Percentiles rank a stretch among this genome's conserved stretches.
Evolutionary conservation across 64 coral and sea anemone genomes (phyloP).

Genomic region (Anthopleura sola): DNA sequence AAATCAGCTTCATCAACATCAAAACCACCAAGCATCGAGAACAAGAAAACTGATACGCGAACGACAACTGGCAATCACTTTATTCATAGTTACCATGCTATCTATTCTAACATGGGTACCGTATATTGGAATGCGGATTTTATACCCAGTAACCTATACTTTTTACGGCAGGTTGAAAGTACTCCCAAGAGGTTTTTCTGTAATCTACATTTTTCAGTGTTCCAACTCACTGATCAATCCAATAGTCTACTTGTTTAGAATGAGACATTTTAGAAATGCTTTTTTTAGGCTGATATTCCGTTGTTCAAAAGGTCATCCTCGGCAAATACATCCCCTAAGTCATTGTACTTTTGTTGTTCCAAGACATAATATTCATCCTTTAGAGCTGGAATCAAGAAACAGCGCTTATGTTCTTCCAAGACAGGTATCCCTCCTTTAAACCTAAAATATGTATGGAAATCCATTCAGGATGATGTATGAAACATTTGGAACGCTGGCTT

Average conservation of each 20-base stretch:
- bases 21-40: not conserved
- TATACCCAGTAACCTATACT: not conserved
- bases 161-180: not conserved
- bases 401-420: too few relatives aligned
- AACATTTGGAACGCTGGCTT: too few relatives aligned
- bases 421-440: too few relatives aligned
- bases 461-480: too few relatives aligned
- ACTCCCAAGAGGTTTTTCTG: too few relatives aligned
- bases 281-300: not conserved
- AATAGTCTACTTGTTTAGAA: slow-evolving; percentile 9
- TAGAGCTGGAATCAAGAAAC: too few relatives aligned
- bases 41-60: not conserved
- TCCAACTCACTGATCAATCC: slow-evolving; percentile 12
- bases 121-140: not conserved
- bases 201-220: not conserved
- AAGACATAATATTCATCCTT: too few relatives aligned
- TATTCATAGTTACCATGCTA: slow-evolving; percentile 6
- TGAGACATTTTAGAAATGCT: slow-evolving; percentile 9
- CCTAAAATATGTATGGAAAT: too few relatives aligned
- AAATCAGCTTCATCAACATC: not conserved
- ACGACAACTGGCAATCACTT: not conserved
- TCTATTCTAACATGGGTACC: slow-evolving; percentile 11
- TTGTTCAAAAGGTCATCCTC: too few relatives aligned
- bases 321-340: too few relatives aligned
- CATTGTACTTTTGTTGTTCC: too few relatives aligned